These are phyloP conservation scores for Ptilodon capucinus DNA, from an alignment of 2,888 invertebrate species.

Conservation along the genomic window DNA sequence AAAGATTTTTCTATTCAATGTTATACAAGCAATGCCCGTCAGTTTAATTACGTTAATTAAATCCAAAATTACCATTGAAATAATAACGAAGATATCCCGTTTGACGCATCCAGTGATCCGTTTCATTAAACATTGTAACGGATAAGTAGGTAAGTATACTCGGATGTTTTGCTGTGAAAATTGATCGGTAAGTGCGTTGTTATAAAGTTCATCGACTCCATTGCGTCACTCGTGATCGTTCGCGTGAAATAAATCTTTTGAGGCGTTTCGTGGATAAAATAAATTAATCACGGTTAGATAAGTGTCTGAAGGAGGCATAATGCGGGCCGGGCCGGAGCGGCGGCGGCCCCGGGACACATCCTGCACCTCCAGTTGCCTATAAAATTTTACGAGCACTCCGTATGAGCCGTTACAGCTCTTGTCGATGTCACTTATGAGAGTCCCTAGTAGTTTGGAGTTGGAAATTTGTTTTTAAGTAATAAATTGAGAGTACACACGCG, in stretches of 20 bases:
- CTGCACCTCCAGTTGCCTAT: constrained; percentile 61
- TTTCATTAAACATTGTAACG: constrained; percentile 7
- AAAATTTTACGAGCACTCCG: constrained; percentile 75
- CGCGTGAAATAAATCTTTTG: constrained; percentile 48
- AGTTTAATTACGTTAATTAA: constrained; percentile 12
- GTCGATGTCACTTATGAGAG: constrained; percentile 66
- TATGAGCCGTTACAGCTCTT: constrained; percentile 71
- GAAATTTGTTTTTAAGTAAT: constrained; percentile 40
- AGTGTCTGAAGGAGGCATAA: constrained; percentile 62
- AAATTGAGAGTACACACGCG: constrained; percentile 7
- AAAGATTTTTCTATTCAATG: too few species aligned
- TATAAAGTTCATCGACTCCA: constrained; percentile 26
- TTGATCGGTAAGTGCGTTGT: constrained; percentile 13
- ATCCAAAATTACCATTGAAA: constrained; percentile 12
- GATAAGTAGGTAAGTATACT: constrained; percentile 11
- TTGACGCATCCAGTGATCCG: constrained; percentile 6
- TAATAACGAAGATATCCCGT: constrained; percentile 8
- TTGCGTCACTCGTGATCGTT: constrained; percentile 37
- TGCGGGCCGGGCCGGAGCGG: constrained; percentile 50
- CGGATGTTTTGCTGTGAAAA: constrained; percentile 11
- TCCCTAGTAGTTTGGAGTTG: constrained; percentile 58
- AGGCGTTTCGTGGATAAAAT: constrained; percentile 61
- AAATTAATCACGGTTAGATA: constrained; percentile 76
- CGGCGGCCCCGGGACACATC: constrained; percentile 57
- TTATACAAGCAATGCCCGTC: constrained; percentile 1